A percentile compares a stretch with the other conserved stretches of the same genome.
phyloP scores from a whole-genome alignment of 2,797 vertebrate species.

The Holocentrus rufus region DNA sequence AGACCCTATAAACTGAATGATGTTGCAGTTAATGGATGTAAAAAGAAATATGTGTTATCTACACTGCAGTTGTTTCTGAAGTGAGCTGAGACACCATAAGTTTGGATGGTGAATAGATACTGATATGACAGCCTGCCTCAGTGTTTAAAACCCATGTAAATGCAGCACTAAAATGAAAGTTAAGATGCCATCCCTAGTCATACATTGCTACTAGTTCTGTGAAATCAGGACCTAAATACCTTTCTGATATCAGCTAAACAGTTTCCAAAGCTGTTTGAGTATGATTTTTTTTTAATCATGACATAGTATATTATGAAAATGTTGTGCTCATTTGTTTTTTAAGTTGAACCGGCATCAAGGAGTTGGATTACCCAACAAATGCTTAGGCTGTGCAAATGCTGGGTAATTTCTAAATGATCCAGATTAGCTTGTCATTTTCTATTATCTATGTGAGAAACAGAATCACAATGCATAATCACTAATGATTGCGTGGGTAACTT shows the following conservation, averaged over 20 bases:
- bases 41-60: slow-evolving; percentile 9
- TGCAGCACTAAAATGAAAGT: neutral
- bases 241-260: too few relatives aligned
- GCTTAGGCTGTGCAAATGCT: too few relatives aligned
- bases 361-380: neutral
- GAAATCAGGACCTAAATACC: too few relatives aligned
- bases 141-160: too few relatives aligned
- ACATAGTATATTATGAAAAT: too few relatives aligned
- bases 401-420: slow-evolving; percentile 1
- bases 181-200: slow-evolving; percentile 6
- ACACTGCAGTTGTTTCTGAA: neutral
- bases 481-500: too few relatives aligned
- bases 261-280: too few relatives aligned
- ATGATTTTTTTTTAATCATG: too few relatives aligned
- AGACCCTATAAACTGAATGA: slow-evolving; percentile 16
- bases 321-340: too few relatives aligned
- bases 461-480: neutral
- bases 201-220: neutral
- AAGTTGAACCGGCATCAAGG: too few relatives aligned
- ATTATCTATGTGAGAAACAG: slow-evolving; percentile 5
- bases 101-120: slow-evolving; percentile 10
- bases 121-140: neutral
- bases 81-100: slow-evolving; percentile 15
- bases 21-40: slow-evolving; percentile 24
- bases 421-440: neutral